These are phyloP conservation scores for Siniperca chuatsi DNA, from an alignment of 2,113 vertebrate species.

Conservation along the genomic window DNA sequence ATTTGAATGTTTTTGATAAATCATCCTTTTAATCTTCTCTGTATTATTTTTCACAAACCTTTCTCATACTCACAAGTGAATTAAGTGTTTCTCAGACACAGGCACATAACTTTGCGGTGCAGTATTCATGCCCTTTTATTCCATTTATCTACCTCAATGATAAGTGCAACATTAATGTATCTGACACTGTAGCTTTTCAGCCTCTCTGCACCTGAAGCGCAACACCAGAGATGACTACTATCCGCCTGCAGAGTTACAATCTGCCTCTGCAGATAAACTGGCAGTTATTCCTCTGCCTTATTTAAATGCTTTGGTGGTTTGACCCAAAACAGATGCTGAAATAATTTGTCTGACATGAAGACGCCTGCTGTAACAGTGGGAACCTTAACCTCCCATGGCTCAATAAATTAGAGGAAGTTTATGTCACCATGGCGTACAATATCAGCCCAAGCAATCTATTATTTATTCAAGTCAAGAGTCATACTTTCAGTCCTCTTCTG, in stretches of 20 bases:
- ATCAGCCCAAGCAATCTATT: neutral
- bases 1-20: neutral
- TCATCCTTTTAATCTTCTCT: neutral
- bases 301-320: conserved; percentile 47
- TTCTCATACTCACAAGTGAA: neutral
- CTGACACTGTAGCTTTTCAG: neutral
- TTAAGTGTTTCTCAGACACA: neutral
- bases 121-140: neutral
- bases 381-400: conserved; percentile 26
- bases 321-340: conserved; percentile 41
- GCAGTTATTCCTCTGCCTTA: conserved; percentile 13
- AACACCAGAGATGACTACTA: neutral
- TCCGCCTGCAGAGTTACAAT: conserved; percentile 30
- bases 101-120: no score
- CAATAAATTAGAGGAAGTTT: conserved; percentile 25
- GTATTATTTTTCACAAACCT: neutral
- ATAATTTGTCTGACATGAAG: conserved; percentile 43
- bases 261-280: conserved; percentile 45
- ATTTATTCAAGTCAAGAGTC: neutral
- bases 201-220: conserved; percentile 12
- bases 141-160: neutral
- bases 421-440: conserved; percentile 2
- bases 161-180: neutral
- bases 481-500: neutral
- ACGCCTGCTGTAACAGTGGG: conserved; percentile 13